phyloP scores from a whole-genome alignment of 2,888 invertebrate genomes.

The Adelphocoris suturalis region DNA sequence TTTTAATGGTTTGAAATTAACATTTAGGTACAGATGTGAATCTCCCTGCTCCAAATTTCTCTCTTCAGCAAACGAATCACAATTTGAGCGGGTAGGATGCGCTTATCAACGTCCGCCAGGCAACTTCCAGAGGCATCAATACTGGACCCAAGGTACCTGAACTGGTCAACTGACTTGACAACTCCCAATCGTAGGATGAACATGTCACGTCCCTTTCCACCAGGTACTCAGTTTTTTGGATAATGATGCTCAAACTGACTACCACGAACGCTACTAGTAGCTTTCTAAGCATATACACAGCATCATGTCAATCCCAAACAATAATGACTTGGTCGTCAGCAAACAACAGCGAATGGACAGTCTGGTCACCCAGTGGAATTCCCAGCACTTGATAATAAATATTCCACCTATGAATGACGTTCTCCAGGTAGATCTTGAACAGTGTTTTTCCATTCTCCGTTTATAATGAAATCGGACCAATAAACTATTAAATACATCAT shows the following conservation, averaged over 20 bases:
- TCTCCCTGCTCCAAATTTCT: neutral
- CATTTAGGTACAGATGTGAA: neutral
- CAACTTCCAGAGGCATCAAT: neutral
- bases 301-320: neutral
- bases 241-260: slow-evolving; percentile 1
- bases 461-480: too few species aligned
- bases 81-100: neutral
- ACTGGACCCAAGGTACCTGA: neutral
- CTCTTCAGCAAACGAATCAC: neutral
- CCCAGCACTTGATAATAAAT: too few species aligned
- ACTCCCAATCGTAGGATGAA: neutral
- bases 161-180: slow-evolving; percentile 7
- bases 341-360: neutral
- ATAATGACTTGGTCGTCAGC: neutral
- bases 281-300: neutral
- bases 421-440: too few species aligned
- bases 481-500: too few species aligned
- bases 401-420: too few species aligned
- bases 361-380: too few species aligned
- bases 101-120: neutral
- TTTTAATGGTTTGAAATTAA: neutral
- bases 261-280: slow-evolving; percentile 15
- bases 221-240: neutral
- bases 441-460: too few species aligned
- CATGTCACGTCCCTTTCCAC: slow-evolving; percentile 6